phyloP scores from a whole-genome alignment of 2,113 vertebrate species.

The Megatriorchis doriae region DNA sequence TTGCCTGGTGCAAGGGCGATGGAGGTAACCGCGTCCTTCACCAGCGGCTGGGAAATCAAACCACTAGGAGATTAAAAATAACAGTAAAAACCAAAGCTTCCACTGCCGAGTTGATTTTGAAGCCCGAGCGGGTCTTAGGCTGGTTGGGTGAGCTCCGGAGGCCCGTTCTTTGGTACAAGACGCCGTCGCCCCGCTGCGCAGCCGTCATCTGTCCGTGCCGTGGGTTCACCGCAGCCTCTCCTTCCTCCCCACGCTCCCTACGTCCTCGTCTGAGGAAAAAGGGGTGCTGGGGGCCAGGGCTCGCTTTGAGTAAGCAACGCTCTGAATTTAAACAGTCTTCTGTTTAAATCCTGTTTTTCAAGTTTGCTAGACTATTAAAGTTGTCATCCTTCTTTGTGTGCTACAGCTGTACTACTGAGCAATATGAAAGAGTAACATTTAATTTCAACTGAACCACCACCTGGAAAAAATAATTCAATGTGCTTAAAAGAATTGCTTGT shows the following conservation, averaged over 20 bases:
- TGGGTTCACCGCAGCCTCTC: background rate
- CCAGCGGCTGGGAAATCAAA: background rate
- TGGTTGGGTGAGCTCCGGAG: background rate
- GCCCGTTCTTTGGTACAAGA: background rate
- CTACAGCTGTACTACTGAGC: background rate
- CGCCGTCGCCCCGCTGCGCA: rapidly evolving
- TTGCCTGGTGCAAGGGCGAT: background rate
- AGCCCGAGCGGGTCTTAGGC: background rate
- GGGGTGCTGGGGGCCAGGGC: background rate
- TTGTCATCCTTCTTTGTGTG: background rate
- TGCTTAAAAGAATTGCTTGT: slow-evolving; percentile 40
- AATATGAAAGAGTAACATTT: background rate
- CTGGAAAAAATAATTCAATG: slow-evolving; percentile 52
- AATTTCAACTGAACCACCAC: slow-evolving; percentile 42
- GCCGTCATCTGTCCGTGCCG: rapidly evolving
- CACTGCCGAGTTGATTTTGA: background rate
- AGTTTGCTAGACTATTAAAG: background rate
- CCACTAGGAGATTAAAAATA: background rate
- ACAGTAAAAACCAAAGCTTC: background rate
- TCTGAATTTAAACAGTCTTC: background rate
- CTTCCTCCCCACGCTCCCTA: background rate
- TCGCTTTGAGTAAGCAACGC: background rate
- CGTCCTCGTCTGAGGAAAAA: rapidly evolving
- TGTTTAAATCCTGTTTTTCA: background rate
- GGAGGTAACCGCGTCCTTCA: background rate